These are phyloP conservation scores for Vanacampus margaritifer DNA, from an alignment of 2,113 vertebrate species.

Conservation along the genomic window DNA sequence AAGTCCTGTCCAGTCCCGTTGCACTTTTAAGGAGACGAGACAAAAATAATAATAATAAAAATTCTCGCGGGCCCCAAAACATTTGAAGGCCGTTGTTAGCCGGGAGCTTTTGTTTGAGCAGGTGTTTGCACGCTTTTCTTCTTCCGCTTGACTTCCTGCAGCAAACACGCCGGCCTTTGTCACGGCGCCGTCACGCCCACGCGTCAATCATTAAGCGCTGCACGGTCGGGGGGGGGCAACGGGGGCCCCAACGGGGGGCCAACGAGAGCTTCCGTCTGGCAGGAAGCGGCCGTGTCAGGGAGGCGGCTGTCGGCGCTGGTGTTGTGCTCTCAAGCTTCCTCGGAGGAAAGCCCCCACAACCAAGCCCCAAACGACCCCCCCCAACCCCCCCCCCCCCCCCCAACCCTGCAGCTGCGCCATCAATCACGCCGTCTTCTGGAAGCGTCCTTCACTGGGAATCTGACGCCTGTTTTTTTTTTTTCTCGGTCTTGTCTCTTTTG, in stretches of 20 bases:
- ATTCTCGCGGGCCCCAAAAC: not conserved
- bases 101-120: constrained; percentile 1
- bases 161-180: constrained; percentile 5
- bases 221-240: not conserved
- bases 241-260: not conserved
- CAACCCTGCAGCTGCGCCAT: not conserved
- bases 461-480: not conserved
- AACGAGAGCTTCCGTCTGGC: too few relatives aligned
- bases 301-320: not conserved
- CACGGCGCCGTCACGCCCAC: not conserved
- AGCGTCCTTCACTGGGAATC: not conserved
- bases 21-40: too few relatives aligned
- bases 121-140: constrained; percentile 4
- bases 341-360: too few relatives aligned
- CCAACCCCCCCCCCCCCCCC: not conserved
- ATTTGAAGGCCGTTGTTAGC: not conserved
- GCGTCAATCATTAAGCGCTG: not conserved
- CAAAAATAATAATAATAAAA: too few relatives aligned
- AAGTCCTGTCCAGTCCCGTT: too few relatives aligned
- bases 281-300: not conserved
- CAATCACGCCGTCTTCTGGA: not conserved
- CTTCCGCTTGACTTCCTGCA: not conserved
- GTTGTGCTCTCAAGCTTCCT: not conserved
- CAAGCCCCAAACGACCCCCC: not conserved
- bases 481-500: too few relatives aligned